Conservation (phyloP, 2,797 vertebrate species). For the Syncerus caffer region DNA sequence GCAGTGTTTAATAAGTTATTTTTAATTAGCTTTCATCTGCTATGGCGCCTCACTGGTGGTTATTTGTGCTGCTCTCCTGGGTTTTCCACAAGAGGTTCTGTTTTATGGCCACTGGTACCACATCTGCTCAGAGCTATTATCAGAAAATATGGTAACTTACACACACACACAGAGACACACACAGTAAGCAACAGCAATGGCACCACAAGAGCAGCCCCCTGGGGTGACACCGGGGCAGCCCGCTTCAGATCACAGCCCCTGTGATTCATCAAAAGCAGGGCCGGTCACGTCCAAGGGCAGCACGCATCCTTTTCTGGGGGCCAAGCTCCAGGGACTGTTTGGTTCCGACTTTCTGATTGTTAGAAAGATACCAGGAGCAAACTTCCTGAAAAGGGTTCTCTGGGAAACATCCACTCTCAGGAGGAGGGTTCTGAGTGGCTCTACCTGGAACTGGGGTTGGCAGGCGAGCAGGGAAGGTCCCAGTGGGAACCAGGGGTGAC, state of each 20-base stretch:
- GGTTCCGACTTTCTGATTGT: neutral
- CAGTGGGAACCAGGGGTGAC: neutral
- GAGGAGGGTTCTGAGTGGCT: neutral
- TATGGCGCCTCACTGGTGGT: neutral
- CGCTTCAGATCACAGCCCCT: accelerated
- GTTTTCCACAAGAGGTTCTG: neutral
- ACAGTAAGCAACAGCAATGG: accelerated
- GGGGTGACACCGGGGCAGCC: accelerated
- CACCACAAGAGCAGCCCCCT: accelerated
- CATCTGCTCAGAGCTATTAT: neutral
- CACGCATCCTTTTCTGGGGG: accelerated
- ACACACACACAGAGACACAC: neutral
- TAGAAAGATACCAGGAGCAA: neutral
- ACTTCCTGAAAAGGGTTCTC: neutral
- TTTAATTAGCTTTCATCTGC: neutral
- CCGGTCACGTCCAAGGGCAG: neutral
- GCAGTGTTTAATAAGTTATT: neutral
- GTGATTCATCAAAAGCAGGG: accelerated
- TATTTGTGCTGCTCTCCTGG: neutral
- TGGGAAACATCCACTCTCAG: neutral
- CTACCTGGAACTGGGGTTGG: neutral
- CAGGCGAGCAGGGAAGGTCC: neutral
- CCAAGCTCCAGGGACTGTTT: neutral
- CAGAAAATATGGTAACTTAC: neutral
- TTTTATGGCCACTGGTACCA: neutral